These are phyloP conservation scores for Apis cerana DNA, from an alignment of 1,140 invertebrate species.

Conservation along the genomic window DNA sequence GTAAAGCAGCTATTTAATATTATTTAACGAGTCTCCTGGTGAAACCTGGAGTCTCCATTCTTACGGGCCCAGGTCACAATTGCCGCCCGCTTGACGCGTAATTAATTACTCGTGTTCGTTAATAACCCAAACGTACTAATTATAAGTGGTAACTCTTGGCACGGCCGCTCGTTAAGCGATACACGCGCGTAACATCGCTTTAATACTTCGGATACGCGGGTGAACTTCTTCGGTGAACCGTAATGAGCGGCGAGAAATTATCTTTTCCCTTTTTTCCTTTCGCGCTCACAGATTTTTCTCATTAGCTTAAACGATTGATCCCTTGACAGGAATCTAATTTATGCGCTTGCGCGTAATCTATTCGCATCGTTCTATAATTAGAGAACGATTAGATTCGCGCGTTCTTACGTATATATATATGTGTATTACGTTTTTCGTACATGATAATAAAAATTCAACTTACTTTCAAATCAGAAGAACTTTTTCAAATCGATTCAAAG, in stretches of 20 bases:
- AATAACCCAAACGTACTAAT: constrained; percentile 56
- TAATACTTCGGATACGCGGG: constrained; percentile 37
- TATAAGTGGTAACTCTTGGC: constrained; percentile 51
- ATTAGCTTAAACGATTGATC: too few relatives aligned
- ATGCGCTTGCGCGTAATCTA: too few relatives aligned
- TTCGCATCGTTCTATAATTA: too few relatives aligned
- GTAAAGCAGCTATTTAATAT: constrained; percentile 48
- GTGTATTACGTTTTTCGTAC: too few relatives aligned
- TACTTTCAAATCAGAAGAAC: too few relatives aligned
- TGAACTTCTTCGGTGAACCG: constrained; percentile 29
- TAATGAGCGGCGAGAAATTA: constrained; percentile 50
- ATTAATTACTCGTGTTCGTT: constrained; percentile 57
- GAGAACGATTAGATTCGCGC: too few relatives aligned
- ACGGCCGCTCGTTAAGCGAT: constrained; percentile 40
- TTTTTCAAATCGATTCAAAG: too few relatives aligned
- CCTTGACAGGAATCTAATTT: too few relatives aligned
- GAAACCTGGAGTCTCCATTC: constrained; percentile 38
- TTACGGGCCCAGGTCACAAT: constrained; percentile 30
- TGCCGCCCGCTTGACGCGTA: constrained; percentile 45
- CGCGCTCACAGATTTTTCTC: too few relatives aligned
- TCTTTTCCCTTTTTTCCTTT: constrained; percentile 2
- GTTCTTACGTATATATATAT: too few relatives aligned
- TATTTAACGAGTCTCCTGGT: constrained; percentile 52
- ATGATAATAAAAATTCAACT: too few relatives aligned
- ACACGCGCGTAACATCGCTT: constrained; percentile 40